Conservation (phyloP, 2,888 invertebrate genomes). For the Acrocyrtus sp. region DNA sequence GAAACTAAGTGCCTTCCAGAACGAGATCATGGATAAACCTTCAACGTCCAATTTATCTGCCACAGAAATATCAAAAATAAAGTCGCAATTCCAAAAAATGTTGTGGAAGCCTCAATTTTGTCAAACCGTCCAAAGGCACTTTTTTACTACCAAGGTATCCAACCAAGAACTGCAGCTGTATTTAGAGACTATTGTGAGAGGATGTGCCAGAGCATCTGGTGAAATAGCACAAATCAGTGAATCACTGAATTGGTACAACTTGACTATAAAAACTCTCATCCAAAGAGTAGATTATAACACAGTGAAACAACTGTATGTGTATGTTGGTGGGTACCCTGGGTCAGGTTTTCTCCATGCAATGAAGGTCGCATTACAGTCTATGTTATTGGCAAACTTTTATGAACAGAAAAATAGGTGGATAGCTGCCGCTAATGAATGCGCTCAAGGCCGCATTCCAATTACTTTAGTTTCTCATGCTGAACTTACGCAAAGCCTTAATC, state of each 20-base stretch:
- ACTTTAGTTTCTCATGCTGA: slow-evolving; percentile 42
- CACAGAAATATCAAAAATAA: too few relatives aligned
- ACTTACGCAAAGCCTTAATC: slow-evolving; percentile 28
- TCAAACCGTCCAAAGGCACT: too few relatives aligned
- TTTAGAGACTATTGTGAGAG: too few relatives aligned
- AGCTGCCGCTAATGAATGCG: slow-evolving; percentile 49
- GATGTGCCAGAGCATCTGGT: too few relatives aligned
- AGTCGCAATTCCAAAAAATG: too few relatives aligned
- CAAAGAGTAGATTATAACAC: too few relatives aligned
- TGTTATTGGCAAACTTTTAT: slow-evolving; percentile 53
- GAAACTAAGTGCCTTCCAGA: slow-evolving; percentile 27
- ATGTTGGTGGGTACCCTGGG: slow-evolving; percentile 57
- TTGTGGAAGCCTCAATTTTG: too few relatives aligned
- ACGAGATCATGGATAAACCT: background rate
- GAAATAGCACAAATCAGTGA: too few relatives aligned
- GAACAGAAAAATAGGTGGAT: slow-evolving; percentile 61
- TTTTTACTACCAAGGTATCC: too few relatives aligned
- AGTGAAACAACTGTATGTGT: slow-evolving; percentile 51
- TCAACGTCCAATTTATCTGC: slow-evolving; percentile 24
- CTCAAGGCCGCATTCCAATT: slow-evolving; percentile 43
- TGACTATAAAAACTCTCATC: too few relatives aligned
- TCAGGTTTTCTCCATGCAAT: slow-evolving; percentile 59
- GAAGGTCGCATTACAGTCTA: slow-evolving; percentile 53
- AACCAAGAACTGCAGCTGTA: too few relatives aligned
- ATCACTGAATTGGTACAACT: too few relatives aligned